These are phyloP conservation scores for Callaeas wilsoni DNA, from an alignment of 2,113 vertebrate species.

Conservation along the genomic window DNA sequence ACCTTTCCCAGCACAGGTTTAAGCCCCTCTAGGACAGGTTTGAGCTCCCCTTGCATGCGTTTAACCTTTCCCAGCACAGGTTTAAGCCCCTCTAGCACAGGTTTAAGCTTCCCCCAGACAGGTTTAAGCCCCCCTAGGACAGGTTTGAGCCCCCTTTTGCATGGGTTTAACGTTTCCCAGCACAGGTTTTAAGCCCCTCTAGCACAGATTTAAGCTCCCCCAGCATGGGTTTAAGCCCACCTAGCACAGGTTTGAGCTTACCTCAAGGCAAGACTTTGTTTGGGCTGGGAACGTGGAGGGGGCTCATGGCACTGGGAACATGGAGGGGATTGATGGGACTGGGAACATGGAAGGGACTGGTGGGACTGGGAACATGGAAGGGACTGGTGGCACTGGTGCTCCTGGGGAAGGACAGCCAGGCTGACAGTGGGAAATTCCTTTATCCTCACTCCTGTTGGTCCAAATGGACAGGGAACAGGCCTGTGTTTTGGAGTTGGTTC, in stretches of 20 bases:
- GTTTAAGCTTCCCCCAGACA: neutral
- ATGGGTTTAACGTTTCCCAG: too few species aligned
- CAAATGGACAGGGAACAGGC: accelerated
- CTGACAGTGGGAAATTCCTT: neutral
- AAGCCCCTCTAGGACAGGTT: neutral
- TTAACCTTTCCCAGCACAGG: neutral
- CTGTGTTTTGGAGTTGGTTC: neutral
- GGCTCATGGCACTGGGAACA: neutral
- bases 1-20: neutral
- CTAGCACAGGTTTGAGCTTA: neutral
- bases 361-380: neutral
- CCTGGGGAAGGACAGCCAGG: neutral
- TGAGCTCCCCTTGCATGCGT: neutral
- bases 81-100: neutral
- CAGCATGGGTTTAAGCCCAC: neutral
- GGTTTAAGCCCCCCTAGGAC: neutral
- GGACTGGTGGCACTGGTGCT: accelerated
- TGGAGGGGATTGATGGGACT: accelerated
- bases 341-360: accelerated
- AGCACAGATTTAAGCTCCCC: neutral
- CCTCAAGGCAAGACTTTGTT: neutral
- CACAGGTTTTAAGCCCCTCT: neutral
- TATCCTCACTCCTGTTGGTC: neutral
- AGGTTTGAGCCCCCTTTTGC: too few species aligned
- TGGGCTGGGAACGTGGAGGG: neutral